A percentile compares a stretch with the other conserved stretches of the same genome.
These are phyloP conservation scores for Himantopus leucocephalus DNA, from an alignment of 2,113 vertebrate species.

Conservation along the genomic window DNA sequence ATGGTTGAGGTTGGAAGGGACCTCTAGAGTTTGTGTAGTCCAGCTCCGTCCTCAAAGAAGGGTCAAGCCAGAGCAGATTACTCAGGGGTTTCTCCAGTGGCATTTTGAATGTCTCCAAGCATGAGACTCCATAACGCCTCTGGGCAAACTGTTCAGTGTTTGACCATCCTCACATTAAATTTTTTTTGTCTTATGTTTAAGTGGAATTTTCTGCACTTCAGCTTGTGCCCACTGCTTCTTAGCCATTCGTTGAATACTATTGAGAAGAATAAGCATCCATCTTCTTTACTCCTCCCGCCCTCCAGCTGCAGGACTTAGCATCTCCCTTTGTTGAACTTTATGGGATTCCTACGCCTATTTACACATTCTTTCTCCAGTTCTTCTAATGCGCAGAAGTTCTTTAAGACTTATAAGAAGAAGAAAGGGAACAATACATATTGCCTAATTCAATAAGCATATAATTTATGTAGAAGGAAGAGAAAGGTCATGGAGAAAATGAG, in stretches of 20 bases:
- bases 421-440: neutral
- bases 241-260: neutral
- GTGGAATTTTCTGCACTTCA: neutral
- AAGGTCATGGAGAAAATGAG: neutral
- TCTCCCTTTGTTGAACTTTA: neutral
- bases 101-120: neutral
- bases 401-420: neutral
- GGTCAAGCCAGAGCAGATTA: neutral
- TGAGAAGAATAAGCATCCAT: neutral
- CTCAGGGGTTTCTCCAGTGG: neutral
- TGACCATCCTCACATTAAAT: neutral
- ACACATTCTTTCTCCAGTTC: neutral
- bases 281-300: neutral
- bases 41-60: neutral
- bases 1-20: neutral
- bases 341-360: neutral
- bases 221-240: neutral
- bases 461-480: neutral
- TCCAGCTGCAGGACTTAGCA: neutral
- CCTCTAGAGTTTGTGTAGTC: neutral
- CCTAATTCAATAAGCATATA: neutral
- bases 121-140: neutral
- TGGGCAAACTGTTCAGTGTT: neutral
- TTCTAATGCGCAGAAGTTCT: neutral
- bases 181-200: neutral